Evolutionary conservation across 2,113 vertebrate genomes (phyloP), one percentile per base, ranked within the genome.

Genomic region (Tachuris rubrigastra): DNA sequence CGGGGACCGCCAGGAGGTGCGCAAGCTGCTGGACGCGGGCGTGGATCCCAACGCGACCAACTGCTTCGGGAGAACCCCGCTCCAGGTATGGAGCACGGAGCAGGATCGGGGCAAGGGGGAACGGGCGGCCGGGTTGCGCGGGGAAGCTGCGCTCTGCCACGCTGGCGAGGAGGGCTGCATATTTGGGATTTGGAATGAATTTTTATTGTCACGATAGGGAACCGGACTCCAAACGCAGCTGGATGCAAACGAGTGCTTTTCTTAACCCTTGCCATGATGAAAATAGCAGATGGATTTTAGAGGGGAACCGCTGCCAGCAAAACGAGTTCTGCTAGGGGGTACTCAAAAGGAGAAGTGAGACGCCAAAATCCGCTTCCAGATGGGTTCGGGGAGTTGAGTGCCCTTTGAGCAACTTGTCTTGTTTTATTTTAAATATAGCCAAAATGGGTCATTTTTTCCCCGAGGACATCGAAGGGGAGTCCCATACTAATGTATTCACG

Each of bases 31-130:
- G 14, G 74, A 60, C 17, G 93, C 65, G 4, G 98, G 98, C 35
- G 98, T 66, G 7, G 62, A 97, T 30, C 98, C 98, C 53, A 98
- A 99, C 78, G 98, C 90, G 3, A 53, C 30, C 10, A 99, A 99
- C 88, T 19, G 86, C 8, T 97, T 97, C 3, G 98, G 98, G 49
- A 98, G 98, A 31, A 98, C 97, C 13, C 96, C 99, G 68, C 89
- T 99, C 13, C 99, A 99, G 99, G 99, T 99, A 95, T 28, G 37
- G 68, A 44, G 35, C 37, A 4, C 20, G 35, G 7, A 8, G 9
- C 21, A 14, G 3, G 15, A 5, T 17, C 12, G 21, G 37, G 19
- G 12, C n/a, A n/a, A 23, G 16, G 24, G 20, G 5, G 22, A 7
- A 2, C 33, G 13, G 7, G 47, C 47, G 24, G 23, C 23, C 47